These are phyloP conservation scores for Oreotrochilus melanogaster DNA, from an alignment of 2,113 vertebrate species.

Conservation along the genomic window DNA sequence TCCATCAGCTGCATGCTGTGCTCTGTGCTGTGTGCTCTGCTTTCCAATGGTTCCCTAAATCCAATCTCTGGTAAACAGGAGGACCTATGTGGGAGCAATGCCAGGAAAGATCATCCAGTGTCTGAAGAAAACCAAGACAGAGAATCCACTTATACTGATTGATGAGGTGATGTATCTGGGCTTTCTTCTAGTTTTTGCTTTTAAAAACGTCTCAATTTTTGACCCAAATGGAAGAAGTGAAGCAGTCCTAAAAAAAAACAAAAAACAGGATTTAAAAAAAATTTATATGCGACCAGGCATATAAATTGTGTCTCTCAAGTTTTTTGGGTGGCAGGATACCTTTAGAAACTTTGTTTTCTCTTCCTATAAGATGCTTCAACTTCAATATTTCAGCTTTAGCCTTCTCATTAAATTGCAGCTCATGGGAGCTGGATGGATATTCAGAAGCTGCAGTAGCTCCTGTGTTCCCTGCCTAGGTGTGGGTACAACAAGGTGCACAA, in stretches of 20 bases:
- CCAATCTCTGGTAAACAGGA: conserved; percentile 77
- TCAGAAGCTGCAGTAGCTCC: background rate
- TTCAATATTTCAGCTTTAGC: background rate
- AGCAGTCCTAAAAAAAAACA: background rate
- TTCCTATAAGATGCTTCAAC: background rate
- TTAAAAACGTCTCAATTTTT: background rate
- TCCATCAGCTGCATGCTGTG: background rate
- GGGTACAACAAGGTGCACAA: background rate
- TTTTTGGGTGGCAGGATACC: background rate
- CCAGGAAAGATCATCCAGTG: conserved; percentile 98
- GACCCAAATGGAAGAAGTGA: background rate
- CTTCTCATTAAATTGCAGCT: background rate
- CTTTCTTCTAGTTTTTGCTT: background rate
- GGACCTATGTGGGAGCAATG: conserved; percentile 98
- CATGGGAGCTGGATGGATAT: background rate
- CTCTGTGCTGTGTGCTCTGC: background rate
- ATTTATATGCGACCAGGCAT: background rate
- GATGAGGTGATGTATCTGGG: conserved; percentile 85
- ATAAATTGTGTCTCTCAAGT: too few relatives aligned
- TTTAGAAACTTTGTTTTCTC: background rate
- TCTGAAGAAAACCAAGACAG: conserved; percentile 96
- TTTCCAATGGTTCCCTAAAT: background rate
- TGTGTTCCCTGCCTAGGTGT: accelerated
- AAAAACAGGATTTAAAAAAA: background rate
- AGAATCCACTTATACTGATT: conserved; percentile 94